Percentiles rank a stretch among this genome's conserved stretches.
phyloP scores from a whole-genome alignment of 2,888 invertebrate genomes.

The Cylloceria caligata region DNA sequence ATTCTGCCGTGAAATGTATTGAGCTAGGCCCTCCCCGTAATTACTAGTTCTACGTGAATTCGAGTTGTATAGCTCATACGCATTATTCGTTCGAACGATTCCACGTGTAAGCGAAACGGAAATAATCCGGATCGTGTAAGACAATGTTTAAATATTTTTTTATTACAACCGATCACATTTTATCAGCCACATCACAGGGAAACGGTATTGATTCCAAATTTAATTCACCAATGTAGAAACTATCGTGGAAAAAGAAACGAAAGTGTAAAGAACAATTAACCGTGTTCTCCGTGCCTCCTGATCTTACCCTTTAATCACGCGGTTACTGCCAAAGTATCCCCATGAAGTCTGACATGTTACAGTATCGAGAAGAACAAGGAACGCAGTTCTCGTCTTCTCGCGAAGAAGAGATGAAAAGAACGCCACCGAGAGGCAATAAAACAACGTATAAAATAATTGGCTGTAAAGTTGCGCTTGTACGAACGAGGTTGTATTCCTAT shows the following conservation, averaged over 20 bases:
- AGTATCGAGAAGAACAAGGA: slow-evolving; percentile 34
- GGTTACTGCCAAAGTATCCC: slow-evolving; percentile 26
- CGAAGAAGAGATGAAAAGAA: slow-evolving; percentile 11
- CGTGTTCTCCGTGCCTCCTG: slow-evolving; percentile 19
- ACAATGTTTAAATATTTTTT: neutral
- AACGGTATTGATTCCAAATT: neutral
- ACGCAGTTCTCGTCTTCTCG: slow-evolving; percentile 1
- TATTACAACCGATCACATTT: neutral
- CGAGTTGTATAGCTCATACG: neutral
- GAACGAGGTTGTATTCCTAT: slow-evolving; percentile 61
- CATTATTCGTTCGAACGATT: neutral
- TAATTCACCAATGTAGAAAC: neutral
- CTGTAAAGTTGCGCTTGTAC: slow-evolving; percentile 79
- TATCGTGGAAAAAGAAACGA: neutral
- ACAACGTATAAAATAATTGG: slow-evolving; percentile 83
- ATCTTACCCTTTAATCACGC: slow-evolving; percentile 23
- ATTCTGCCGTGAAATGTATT: slow-evolving; percentile 71
- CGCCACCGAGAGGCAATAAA: slow-evolving; percentile 75
- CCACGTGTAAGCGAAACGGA: neutral
- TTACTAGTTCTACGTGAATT: neutral
- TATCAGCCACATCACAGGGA: neutral
- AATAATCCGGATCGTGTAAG: neutral
- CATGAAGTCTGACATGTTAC: slow-evolving; percentile 21
- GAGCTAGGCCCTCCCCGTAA: slow-evolving; percentile 49
- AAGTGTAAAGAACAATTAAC: neutral